Percentiles rank a stretch among this genome's conserved stretches.
Conservation (phyloP, 2,888 invertebrate species). For the Agrenia bidenticulata region DNA sequence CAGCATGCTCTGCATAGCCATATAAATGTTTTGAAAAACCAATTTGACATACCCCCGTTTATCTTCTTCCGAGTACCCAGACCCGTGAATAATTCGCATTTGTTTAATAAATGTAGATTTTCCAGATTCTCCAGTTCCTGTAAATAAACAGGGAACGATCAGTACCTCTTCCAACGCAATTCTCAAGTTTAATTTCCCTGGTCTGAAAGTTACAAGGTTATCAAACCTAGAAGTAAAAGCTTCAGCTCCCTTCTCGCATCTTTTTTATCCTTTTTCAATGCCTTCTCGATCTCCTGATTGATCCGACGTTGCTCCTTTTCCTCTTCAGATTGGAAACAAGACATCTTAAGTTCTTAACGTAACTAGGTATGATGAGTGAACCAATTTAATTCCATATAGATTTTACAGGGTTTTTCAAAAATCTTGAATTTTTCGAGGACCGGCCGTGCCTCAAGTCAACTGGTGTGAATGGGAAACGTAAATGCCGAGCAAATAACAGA, state of each 20-base stretch:
- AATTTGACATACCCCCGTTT: conserved; percentile 19
- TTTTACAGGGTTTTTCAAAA: too few species aligned
- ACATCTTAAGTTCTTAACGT: too few species aligned
- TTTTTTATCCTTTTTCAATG: conserved; percentile 29
- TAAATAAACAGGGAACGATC: too few species aligned
- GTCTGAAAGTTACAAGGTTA: too few species aligned
- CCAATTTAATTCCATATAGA: too few species aligned
- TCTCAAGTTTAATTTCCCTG: too few species aligned
- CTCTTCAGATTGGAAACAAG: conserved; percentile 33
- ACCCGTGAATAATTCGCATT: conserved; percentile 38
- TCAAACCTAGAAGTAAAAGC: conserved; percentile 24
- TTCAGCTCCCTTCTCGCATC: conserved; percentile 34
- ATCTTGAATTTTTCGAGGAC: too few species aligned
- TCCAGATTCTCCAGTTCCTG: conserved; percentile 35
- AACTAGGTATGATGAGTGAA: too few species aligned
- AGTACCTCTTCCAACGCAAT: not conserved
- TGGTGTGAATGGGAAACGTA: too few species aligned
- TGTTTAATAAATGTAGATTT: conserved; percentile 42
- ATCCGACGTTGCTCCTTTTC: conserved; percentile 34
- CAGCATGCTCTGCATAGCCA: conserved; percentile 31
- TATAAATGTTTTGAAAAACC: conserved; percentile 31
- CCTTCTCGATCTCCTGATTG: conserved; percentile 35
- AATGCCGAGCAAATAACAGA: too few species aligned
- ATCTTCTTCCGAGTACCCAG: conserved; percentile 31
- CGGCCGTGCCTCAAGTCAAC: too few species aligned